Conservation (phyloP, 30 jellyfish, hydroid and myxozoan species). For the Pelagia noctiluca region DNA sequence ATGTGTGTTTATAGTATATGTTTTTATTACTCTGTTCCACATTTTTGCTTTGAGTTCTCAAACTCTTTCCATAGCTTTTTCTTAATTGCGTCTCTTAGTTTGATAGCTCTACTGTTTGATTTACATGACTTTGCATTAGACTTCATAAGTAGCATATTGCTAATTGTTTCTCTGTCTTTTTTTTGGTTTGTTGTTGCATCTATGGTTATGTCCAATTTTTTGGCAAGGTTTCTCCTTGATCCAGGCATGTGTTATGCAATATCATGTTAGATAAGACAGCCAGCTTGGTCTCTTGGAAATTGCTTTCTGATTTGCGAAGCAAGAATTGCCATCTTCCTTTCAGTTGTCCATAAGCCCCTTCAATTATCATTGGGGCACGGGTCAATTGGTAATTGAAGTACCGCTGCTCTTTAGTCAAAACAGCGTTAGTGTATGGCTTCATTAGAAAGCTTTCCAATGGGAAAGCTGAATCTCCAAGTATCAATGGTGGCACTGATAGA, state of each 20-base stretch:
- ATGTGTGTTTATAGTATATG: background rate
- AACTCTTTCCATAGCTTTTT: too few species aligned
- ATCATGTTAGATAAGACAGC: conserved; percentile 57
- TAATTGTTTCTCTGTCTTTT: conserved; percentile 15
- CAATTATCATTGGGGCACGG: conserved; percentile 67
- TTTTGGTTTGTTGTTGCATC: conserved; percentile 42
- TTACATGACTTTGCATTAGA: background rate
- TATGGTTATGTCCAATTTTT: conserved; percentile 14
- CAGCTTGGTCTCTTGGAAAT: conserved; percentile 13
- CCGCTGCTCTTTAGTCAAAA: conserved; percentile 12
- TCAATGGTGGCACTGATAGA: conserved; percentile 14
- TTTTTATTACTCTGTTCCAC: background rate
- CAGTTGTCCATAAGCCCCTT: conserved; percentile 68
- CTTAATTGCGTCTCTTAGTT: conserved; percentile 31
- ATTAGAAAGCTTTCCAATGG: conserved; percentile 41
- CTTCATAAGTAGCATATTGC: conserved; percentile 5
- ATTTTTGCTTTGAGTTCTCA: background rate
- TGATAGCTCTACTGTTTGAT: background rate
- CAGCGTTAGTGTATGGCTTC: too few species aligned
- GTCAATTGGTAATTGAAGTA: conserved; percentile 60
- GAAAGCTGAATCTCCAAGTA: conserved; percentile 62
- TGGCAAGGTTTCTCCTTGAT: conserved; percentile 42
- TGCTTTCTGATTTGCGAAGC: conserved; percentile 46
- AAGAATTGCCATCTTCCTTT: conserved; percentile 67
- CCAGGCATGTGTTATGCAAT: conserved; percentile 56